phyloP scores from a whole-genome alignment of 2,888 invertebrate species.

The Melanostoma scalare region DNA sequence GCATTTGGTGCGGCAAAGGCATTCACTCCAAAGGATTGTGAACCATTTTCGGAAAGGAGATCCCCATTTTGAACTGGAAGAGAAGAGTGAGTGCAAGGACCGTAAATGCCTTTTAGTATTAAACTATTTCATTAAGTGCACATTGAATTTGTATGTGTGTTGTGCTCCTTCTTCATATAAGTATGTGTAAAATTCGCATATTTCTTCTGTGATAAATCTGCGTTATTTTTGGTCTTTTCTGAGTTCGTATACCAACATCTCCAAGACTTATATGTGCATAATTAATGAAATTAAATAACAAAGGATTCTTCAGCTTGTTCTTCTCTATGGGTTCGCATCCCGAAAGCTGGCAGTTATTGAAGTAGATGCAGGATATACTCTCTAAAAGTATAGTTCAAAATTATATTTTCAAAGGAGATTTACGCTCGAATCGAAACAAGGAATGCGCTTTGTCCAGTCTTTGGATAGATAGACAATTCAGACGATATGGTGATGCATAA shows the following conservation, averaged over 20 bases:
- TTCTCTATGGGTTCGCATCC: constrained; percentile 57
- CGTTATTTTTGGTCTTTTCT: constrained; percentile 33
- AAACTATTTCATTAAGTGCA: constrained; percentile 65
- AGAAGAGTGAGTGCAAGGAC: constrained; percentile 45
- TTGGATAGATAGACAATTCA: background rate
- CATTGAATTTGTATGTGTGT: constrained; percentile 25
- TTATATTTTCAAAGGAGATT: constrained; percentile 56
- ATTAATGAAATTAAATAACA: constrained; percentile 73
- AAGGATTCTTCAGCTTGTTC: constrained; percentile 58
- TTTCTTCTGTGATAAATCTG: constrained; percentile 62
- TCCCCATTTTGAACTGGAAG: background rate
- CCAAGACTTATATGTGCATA: constrained; percentile 68
- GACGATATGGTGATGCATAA: constrained; percentile 30
- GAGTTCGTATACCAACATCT: background rate
- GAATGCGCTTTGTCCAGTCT: constrained; percentile 62
- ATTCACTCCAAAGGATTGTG: constrained; percentile 45
- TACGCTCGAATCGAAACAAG: constrained; percentile 18
- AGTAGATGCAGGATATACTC: constrained; percentile 21
- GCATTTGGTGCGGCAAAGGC: background rate
- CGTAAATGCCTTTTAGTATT: constrained; percentile 64
- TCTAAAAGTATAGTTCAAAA: constrained; percentile 35
- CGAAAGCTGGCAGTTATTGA: constrained; percentile 39
- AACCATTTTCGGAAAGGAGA: constrained; percentile 45
- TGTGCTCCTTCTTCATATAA: background rate
- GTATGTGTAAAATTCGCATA: constrained; percentile 37